Percentiles rank a stretch among this genome's conserved stretches.
These are phyloP conservation scores for Marcusenius ussheri DNA, from an alignment of 2,113 vertebrate genomes.

Conservation along the genomic window DNA sequence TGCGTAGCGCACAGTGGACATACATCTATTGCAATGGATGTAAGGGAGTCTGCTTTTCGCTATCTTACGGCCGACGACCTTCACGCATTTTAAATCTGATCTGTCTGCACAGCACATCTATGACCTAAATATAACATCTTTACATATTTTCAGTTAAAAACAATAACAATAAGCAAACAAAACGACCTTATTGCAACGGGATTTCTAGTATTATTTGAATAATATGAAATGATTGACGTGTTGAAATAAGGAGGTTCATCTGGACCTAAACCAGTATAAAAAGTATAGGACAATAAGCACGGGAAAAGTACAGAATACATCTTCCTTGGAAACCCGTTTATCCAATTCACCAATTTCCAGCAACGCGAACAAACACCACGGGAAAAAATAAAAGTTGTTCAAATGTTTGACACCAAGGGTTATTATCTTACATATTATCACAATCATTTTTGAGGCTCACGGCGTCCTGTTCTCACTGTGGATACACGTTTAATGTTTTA, in stretches of 20 bases:
- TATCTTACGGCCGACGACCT: conserved; percentile 9
- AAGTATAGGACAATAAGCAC: background rate
- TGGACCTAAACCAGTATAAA: background rate
- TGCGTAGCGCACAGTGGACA: background rate
- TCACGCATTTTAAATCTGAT: conserved; percentile 9
- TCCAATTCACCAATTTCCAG: background rate
- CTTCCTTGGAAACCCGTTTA: background rate
- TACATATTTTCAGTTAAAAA: background rate
- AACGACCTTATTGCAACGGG: background rate
- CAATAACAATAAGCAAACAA: background rate
- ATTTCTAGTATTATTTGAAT: background rate
- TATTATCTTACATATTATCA: background rate
- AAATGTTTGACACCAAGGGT: background rate
- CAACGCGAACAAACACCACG: background rate
- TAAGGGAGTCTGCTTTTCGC: background rate
- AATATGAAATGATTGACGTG: background rate
- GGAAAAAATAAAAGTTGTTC: background rate
- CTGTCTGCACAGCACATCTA: background rate
- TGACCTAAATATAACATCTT: background rate
- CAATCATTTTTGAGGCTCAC: background rate
- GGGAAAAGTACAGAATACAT: background rate
- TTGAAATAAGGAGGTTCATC: background rate
- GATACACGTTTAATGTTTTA: background rate
- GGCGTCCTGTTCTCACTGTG: background rate
- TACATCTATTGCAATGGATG: background rate